Evolutionary conservation across 2,888 invertebrate genomes (phyloP), one percentile per base, ranked within the genome.

Genomic region (Stictocephala bisonia): DNA sequence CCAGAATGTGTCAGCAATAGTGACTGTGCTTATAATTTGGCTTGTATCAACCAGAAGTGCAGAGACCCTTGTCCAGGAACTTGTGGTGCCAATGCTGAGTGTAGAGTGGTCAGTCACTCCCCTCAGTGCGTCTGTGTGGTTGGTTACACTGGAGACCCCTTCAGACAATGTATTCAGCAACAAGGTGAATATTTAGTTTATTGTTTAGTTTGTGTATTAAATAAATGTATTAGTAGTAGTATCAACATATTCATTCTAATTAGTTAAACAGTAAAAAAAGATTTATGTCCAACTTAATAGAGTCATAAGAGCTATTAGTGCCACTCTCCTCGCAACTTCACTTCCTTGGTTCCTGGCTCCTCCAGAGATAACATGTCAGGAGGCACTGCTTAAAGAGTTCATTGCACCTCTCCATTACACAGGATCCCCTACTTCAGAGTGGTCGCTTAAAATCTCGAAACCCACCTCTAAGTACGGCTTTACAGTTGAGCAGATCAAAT

Each of bases 1-100:
- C 92, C 92, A 9, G 91, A 92, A 85, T 92, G 92, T 82, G 85
- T 90, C 22, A 88, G 90, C 76, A 93, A 91, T 81, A 88, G 89
- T 73, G 91, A 93, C 84, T 93, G 93, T 81, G 79, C 88, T 0
- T 87, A 86, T 78, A 85, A 90, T 79, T 85, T 88, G 80, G 90
- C 91, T 15, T 92, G 92, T 81, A 88, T 91, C 35, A 90, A 90
- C 80, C 88, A 87, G 79, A 92, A 91, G 85, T 93, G 93, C 81
- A 85, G 84, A 74, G 90, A 93, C 82, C 93, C 93, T 18, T 93
- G 93, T 82, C 85, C 87, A 1, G 82, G 82, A 11, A 77, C 89
- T 20, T 93, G 93, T 81, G 93, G 91, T 2, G 81, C 84, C 0
- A 88, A 89, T 81, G 90, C 93, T 11, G 87, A 90, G 80, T 94